These are phyloP conservation scores for Tubiluchus corallicola DNA, from an alignment of 2,888 invertebrate species.

Conservation along the genomic window DNA sequence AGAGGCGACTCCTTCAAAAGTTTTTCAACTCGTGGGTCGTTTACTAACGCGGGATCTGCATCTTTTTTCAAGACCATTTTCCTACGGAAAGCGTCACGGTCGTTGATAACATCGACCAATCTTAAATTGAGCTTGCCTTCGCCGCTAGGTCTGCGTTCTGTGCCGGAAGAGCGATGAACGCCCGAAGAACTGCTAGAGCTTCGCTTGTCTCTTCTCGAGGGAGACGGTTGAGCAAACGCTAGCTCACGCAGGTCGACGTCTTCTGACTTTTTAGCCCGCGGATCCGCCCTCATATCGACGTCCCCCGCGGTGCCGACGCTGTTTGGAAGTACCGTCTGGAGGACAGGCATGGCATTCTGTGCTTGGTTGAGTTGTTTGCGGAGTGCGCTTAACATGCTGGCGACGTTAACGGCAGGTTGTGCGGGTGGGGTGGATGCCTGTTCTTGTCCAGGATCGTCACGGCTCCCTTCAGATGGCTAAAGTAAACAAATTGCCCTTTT, in stretches of 20 bases:
- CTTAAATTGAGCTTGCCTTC: background rate
- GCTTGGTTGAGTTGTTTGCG: no score
- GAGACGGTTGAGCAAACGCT: no score
- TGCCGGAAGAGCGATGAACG: no score
- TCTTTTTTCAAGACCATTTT: background rate
- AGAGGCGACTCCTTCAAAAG: background rate
- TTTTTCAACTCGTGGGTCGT: background rate
- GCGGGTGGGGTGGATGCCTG: no score
- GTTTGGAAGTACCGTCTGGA: no score
- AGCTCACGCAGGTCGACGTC: background rate
- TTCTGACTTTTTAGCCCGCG: background rate
- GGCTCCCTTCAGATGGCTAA: no score
- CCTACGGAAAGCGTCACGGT: background rate
- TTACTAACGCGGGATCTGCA: background rate
- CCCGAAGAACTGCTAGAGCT: background rate
- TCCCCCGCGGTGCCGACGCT: no score
- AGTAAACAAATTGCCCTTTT: no score
- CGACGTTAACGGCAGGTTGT: background rate
- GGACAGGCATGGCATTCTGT: no score
- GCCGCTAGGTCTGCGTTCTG: background rate
- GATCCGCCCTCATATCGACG: constrained; percentile 1
- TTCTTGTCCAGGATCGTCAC: no score
- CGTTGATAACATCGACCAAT: background rate
- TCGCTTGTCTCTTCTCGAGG: background rate
- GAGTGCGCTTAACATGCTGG: background rate